phyloP scores from a whole-genome alignment of 2,113 vertebrate genomes.

The human (Homo sapiens) region DNA sequence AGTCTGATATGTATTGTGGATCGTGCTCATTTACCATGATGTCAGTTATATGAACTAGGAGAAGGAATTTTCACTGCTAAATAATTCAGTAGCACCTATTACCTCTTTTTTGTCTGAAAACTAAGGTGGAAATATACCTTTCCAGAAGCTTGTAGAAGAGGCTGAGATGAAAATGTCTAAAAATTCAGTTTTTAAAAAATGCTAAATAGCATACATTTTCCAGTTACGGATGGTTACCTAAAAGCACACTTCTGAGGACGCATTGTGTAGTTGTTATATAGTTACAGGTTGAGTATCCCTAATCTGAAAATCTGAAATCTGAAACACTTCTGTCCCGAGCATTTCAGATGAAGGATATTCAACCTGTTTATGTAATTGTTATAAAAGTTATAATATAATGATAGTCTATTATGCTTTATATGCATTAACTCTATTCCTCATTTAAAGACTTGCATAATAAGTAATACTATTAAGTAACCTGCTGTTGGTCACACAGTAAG shows the following conservation, averaged over 20 bases:
- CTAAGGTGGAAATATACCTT: neutral
- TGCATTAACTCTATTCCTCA: neutral
- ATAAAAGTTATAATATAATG: neutral
- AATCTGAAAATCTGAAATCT: neutral
- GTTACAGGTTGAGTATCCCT: neutral
- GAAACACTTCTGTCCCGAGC: neutral
- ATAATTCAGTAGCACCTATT: neutral
- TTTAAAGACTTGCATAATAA: neutral
- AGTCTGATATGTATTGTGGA: neutral
- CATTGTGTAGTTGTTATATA: neutral
- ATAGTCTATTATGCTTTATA: neutral
- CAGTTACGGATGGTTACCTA: neutral
- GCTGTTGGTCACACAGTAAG: neutral
- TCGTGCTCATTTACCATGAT: neutral
- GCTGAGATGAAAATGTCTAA: neutral
- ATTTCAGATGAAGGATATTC: neutral
- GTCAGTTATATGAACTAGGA: neutral
- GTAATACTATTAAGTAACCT: neutral
- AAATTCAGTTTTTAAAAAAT: neutral
- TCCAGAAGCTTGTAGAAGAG: neutral
- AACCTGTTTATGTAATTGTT: neutral
- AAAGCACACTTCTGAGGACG: neutral
- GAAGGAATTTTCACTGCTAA: conserved; percentile 14
- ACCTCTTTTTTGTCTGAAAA: conserved; percentile 33
- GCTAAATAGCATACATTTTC: neutral